These are phyloP conservation scores for Dendrocincla fuliginosa DNA, from an alignment of 2,797 vertebrate genomes.

Conservation along the genomic window DNA sequence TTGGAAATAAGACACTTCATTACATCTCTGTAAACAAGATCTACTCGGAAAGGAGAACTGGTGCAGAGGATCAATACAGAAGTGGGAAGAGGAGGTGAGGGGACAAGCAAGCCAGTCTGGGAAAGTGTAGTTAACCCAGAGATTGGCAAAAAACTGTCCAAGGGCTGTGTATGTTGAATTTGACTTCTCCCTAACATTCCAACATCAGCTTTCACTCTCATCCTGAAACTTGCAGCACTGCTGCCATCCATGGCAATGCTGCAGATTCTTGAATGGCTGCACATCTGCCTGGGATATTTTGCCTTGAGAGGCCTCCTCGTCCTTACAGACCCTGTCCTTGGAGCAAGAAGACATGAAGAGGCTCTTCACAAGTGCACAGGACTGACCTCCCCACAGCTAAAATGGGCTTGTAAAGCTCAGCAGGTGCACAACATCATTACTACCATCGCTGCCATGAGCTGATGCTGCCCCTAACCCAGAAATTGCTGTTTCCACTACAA, in stretches of 20 bases:
- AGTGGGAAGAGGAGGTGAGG: conserved; percentile 3
- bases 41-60: conserved; percentile 77
- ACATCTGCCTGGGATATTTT: neutral
- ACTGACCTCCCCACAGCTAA: neutral
- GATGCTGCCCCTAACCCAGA: neutral
- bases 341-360: neutral
- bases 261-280: neutral
- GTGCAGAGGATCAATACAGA: conserved; percentile 2
- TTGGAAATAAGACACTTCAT: conserved; percentile 75
- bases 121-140: neutral
- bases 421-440: neutral
- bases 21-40: conserved; percentile 73
- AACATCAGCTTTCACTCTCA: neutral
- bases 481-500: neutral
- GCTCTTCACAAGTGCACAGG: neutral
- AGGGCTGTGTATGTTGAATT: neutral
- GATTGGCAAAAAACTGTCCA: neutral
- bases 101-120: neutral
- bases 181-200: fast-evolving
- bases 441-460: neutral
- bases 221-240: neutral
- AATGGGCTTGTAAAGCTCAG: neutral
- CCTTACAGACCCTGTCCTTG: neutral
- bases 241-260: neutral
- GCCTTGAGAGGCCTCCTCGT: neutral